Percentiles rank a stretch among this genome's conserved stretches.
Evolutionary conservation across 2,113 vertebrate genomes (phyloP).

Genomic region (Hymenochirus boettgeri): DNA sequence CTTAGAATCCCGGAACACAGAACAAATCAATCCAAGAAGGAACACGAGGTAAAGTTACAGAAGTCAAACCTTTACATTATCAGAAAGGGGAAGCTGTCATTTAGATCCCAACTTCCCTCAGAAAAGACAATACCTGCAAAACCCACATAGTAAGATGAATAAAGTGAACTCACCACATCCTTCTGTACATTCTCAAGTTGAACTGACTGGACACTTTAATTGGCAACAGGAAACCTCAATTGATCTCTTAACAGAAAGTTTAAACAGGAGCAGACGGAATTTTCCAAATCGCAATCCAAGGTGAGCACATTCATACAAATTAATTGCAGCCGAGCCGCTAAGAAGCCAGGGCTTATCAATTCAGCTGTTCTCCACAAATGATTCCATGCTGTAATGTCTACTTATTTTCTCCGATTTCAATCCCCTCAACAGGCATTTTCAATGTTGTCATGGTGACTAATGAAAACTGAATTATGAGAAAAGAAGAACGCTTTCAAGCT

Average conservation of each 20-base stretch:
- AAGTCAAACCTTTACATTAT: too few species aligned
- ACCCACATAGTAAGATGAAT: too few species aligned
- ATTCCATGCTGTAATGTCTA: slow-evolving; percentile 31
- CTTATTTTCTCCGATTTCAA: slow-evolving; percentile 44
- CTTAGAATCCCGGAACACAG: too few species aligned
- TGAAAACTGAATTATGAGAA: slow-evolving; percentile 52
- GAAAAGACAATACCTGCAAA: too few species aligned
- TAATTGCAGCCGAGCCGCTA: slow-evolving; percentile 21
- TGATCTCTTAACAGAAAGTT: neutral
- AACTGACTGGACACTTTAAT: neutral
- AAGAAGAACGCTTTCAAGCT: slow-evolving; percentile 27
- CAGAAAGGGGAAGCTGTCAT: too few species aligned
- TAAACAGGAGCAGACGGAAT: neutral
- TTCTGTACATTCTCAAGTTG: slow-evolving; percentile 4
- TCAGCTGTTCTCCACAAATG: slow-evolving; percentile 32
- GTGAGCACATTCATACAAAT: slow-evolving; percentile 16
- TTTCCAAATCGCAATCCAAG: neutral
- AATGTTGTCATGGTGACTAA: slow-evolving; percentile 67
- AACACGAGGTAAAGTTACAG: too few species aligned
- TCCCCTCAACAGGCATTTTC: slow-evolving; percentile 54
- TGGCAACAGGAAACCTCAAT: neutral
- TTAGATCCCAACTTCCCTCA: too few species aligned
- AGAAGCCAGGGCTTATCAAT: slow-evolving; percentile 12
- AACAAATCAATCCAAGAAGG: too few species aligned
- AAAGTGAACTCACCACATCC: slow-evolving; percentile 7